A percentile compares a stretch with the other conserved stretches of the same genome.
Evolutionary conservation across 2,797 vertebrate genomes (phyloP).

Genomic region (Trematomus bernacchii): DNA sequence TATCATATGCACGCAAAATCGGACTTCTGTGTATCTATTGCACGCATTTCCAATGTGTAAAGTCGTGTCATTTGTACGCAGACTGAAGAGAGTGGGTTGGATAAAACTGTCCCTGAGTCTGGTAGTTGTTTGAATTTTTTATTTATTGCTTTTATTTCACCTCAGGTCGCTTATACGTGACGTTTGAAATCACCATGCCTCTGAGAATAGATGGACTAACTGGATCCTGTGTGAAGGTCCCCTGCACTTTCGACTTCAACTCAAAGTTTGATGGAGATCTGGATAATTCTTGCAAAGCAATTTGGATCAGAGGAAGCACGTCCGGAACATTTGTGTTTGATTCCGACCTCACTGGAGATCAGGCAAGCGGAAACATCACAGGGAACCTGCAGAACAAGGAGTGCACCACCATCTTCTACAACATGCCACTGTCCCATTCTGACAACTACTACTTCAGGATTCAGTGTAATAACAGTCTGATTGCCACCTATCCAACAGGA

Average conservation of each 20-base stretch:
- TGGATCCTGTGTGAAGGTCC: too few relatives aligned
- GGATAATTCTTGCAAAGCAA: too few relatives aligned
- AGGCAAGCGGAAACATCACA: conserved; percentile 54
- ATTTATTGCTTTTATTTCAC: background rate
- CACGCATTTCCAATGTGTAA: too few relatives aligned
- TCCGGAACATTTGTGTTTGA: conserved; percentile 61
- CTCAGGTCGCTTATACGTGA: conserved; percentile 57
- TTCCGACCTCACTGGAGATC: conserved; percentile 59
- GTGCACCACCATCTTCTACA: conserved; percentile 77
- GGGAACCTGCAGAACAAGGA: conserved; percentile 67
- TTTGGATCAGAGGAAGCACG: too few relatives aligned
- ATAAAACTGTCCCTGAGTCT: too few relatives aligned
- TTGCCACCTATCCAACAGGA: conserved; percentile 50
- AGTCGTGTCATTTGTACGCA: too few relatives aligned
- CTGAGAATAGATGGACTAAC: background rate
- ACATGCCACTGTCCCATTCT: conserved; percentile 45
- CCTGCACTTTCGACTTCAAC: too few relatives aligned
- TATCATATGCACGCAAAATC: too few relatives aligned
- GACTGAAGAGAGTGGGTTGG: too few relatives aligned
- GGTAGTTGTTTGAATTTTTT: too few relatives aligned
- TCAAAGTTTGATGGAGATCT: too few relatives aligned
- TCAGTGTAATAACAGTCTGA: conserved; percentile 65
- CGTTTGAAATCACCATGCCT: conserved; percentile 64
- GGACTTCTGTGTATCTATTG: too few relatives aligned
- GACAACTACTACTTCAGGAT: conserved; percentile 74